Evolutionary conservation across 1,140 invertebrate species (phyloP), one percentile per base, ranked within the genome.

Genomic region (Holcopasites calliopsidis): DNA sequence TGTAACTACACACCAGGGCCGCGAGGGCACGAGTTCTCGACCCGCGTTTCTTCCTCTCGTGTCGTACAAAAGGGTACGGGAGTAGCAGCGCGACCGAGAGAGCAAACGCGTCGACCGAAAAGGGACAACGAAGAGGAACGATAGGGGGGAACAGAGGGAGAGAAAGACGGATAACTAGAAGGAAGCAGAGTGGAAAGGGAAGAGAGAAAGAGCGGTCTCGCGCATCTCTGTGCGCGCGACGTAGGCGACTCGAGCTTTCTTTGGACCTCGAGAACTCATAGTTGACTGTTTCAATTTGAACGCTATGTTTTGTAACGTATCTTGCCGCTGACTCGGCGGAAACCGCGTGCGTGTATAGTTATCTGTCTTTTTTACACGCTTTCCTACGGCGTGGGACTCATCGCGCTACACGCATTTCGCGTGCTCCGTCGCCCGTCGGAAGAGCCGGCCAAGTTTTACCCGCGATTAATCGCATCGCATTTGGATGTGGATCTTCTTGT

Each of bases 221-320:
- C 69, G 71, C 62, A 69, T 81, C 57, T 77, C 57, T 77, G 64
- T 79, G 75, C 75, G 69, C 75, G 75, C 75, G 75, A 77, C 68
- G 79, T 72, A 70, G 73, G 65, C 80, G 58, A 69, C 77, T n/a
- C 44, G 65, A 82, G 79, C 68, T 82, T 77, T n/a, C 79, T 80
- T 80, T 44, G 65, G 55, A 50, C 49, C 60, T 77, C 61, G 26
- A 40, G 68, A 57, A 64, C 73, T 79, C 82, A 82, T 81, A 82
- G 79, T 74, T 40, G 64, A 73, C 79, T 82, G 82, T 82, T 81
- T 81, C 77, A 82, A 80, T 72, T 75, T 75, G 73, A 40, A 75
- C 71, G 28, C 33, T 58, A 75, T 75, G 73, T 69, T 69, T 69
- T 68, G 65, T 58, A 60, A 54, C 65, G 73, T 77, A 72, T 72